Conservation (phyloP, 2,797 vertebrate species). For the Calcarius lapponicus region DNA sequence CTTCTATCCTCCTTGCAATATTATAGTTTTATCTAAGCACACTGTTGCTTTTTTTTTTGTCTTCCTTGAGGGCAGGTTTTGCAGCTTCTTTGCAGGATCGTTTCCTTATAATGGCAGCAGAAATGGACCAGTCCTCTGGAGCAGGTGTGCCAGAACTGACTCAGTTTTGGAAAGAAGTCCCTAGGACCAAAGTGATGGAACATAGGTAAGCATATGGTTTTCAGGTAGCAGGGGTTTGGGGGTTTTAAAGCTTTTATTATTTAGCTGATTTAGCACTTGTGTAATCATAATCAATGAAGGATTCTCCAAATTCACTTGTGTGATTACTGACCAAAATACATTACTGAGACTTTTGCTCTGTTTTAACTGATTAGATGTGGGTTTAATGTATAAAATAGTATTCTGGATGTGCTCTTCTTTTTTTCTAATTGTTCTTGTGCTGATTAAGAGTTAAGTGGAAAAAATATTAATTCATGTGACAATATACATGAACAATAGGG, state of each 20-base stretch:
- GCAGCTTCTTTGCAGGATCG: conserved; percentile 92
- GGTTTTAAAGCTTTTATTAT: background rate
- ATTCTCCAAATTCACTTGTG: background rate
- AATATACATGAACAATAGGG: background rate
- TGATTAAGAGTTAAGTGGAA: background rate
- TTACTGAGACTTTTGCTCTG: background rate
- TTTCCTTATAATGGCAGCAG: conserved; percentile 94
- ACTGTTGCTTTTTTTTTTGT: background rate
- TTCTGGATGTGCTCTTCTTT: background rate
- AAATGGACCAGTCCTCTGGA: conserved; percentile 85
- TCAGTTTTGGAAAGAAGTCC: conserved; percentile 95
- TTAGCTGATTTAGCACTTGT: background rate
- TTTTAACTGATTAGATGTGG: background rate
- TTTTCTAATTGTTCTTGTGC: background rate
- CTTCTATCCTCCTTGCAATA: background rate
- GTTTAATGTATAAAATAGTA: background rate
- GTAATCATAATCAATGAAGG: background rate
- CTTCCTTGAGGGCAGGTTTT: conserved; percentile 77
- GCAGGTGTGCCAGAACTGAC: conserved; percentile 82
- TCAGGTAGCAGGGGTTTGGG: background rate
- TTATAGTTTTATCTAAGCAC: background rate
- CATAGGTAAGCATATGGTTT: conserved; percentile 80
- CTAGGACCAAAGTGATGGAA: conserved; percentile 89
- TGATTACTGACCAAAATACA: background rate
- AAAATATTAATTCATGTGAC: background rate